Percentiles rank a stretch among this genome's conserved stretches.
Conservation (phyloP, 2,888 invertebrate species). For the Automeris io region DNA sequence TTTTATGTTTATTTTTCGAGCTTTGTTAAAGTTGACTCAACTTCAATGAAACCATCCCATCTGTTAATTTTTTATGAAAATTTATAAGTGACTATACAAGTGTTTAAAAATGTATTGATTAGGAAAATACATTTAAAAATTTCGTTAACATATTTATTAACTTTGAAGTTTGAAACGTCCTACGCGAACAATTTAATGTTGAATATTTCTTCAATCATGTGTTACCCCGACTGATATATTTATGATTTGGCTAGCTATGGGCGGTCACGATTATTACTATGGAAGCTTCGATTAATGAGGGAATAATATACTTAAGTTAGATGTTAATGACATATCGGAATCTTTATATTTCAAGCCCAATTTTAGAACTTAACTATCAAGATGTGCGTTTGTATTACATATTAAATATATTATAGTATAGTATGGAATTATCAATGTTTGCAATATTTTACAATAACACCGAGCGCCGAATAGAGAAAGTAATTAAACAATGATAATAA, state of each 20-base stretch:
- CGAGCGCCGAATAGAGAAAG: too few species aligned
- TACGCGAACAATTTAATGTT: slow-evolving; percentile 35
- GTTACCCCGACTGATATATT: slow-evolving; percentile 39
- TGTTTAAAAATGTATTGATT: neutral
- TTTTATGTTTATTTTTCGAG: too few species aligned
- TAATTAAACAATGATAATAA: too few species aligned
- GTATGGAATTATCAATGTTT: too few species aligned
- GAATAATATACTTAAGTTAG: slow-evolving; percentile 32
- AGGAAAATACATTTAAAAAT: neutral
- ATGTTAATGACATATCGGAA: slow-evolving; percentile 25
- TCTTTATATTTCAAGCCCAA: slow-evolving; percentile 32
- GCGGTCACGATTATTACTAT: slow-evolving; percentile 47
- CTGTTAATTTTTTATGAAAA: slow-evolving; percentile 34
- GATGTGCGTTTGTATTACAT: neutral
- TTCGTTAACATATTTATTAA: too few species aligned
- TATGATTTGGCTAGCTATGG: slow-evolving; percentile 50
- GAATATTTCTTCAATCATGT: slow-evolving; percentile 40
- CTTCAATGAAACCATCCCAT: too few species aligned
- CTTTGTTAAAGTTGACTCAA: too few species aligned
- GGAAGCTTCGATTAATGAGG: slow-evolving; percentile 33
- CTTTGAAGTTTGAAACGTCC: slow-evolving; percentile 42
- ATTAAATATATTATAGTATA: too few species aligned
- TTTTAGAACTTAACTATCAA: slow-evolving; percentile 20
- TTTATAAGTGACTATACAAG: slow-evolving; percentile 36
- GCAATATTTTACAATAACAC: too few species aligned